phyloP scores from a whole-genome alignment of 2,888 invertebrate species.

The Cataglyphis livida region DNA sequence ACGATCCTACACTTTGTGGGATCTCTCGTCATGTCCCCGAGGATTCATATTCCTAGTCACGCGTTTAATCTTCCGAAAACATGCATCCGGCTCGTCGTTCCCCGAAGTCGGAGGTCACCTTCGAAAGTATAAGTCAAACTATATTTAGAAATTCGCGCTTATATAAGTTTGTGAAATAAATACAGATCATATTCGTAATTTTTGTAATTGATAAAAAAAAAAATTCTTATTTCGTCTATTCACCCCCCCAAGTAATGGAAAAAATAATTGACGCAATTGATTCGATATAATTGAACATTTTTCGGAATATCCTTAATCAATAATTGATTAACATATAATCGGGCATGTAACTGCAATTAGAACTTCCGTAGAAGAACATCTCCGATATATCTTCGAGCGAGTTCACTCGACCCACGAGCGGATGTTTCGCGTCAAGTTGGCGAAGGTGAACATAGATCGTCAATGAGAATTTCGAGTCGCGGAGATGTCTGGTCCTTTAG shows the following conservation, averaged over 20 bases:
- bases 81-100: conserved; percentile 71
- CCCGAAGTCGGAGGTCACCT: conserved; percentile 36
- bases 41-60: conserved; percentile 83
- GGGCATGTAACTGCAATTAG: neutral
- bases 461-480: conserved; percentile 76
- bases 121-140: neutral
- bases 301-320: neutral
- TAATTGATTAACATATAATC: neutral
- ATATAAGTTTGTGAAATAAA: neutral
- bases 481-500: conserved; percentile 70
- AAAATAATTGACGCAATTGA: neutral
- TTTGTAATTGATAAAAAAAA: neutral
- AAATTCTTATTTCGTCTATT: neutral
- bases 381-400: neutral
- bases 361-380: neutral
- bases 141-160: neutral
- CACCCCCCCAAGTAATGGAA: neutral
- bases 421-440: conserved; percentile 45
- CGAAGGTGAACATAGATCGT: conserved; percentile 73
- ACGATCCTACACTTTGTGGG: conserved; percentile 81
- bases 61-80: conserved; percentile 79
- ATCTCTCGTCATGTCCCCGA: conserved; percentile 78
- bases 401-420: neutral
- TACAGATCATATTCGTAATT: neutral
- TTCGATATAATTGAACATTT: neutral